Conservation (phyloP, 2,113 vertebrate genomes). For the Siphamia tubifer region DNA sequence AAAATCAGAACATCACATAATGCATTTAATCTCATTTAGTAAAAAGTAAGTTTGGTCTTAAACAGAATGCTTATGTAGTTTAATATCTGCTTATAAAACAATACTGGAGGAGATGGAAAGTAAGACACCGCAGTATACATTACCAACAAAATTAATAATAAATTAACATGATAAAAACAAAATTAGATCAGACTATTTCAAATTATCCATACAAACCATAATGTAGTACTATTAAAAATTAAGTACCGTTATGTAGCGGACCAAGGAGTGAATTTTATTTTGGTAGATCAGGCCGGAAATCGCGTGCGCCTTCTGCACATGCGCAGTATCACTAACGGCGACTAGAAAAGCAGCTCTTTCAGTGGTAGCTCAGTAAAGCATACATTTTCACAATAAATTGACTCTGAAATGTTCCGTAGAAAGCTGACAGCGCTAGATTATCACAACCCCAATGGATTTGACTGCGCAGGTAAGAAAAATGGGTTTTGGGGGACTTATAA, state of each 20-base stretch:
- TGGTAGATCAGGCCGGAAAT: slow-evolving; percentile 1
- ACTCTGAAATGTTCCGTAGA: slow-evolving; percentile 86
- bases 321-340: slow-evolving; percentile 5
- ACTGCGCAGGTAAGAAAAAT: slow-evolving; percentile 84
- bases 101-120: no score
- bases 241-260: not conserved
- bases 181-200: no score
- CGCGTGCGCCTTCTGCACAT: not conserved
- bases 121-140: no score
- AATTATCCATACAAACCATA: no score
- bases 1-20: no score
- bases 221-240: not conserved
- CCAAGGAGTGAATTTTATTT: slow-evolving; percentile 33
- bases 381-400: not conserved
- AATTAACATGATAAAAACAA: no score
- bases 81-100: no score
- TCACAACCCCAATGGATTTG: slow-evolving; percentile 88
- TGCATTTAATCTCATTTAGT: no score
- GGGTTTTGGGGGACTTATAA: accelerated
- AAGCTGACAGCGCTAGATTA: slow-evolving; percentile 93
- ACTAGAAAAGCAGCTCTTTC: not conserved
- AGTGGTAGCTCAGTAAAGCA: not conserved
- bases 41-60: no score
- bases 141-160: no score
- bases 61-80: no score